phyloP scores from a whole-genome alignment of 2,797 vertebrate species.

The Trichosurus vulpecula region DNA sequence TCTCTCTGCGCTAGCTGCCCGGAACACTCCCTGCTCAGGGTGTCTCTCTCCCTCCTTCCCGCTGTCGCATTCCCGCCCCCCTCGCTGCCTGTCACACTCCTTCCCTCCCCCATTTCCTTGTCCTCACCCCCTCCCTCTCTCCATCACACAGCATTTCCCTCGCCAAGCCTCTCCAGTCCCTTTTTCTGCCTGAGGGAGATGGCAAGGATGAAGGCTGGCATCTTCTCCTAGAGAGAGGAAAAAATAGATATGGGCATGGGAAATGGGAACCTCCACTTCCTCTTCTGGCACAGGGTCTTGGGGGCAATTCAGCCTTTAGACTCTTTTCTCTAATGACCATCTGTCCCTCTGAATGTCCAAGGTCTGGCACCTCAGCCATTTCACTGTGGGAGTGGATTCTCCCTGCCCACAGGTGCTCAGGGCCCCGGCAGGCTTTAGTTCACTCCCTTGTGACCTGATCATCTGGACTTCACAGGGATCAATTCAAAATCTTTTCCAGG shows the following conservation, averaged over 20 bases:
- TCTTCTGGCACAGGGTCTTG: background rate
- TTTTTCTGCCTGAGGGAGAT: background rate
- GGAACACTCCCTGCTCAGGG: background rate
- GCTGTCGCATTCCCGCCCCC: slow-evolving; percentile 5
- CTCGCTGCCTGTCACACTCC: background rate
- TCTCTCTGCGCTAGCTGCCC: background rate
- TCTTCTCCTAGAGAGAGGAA: background rate
- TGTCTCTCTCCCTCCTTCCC: slow-evolving; percentile 41
- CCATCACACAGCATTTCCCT: background rate
- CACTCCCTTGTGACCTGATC: too few species aligned
- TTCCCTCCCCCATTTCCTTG: background rate
- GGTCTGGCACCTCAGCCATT: background rate
- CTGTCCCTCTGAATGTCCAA: background rate
- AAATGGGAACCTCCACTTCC: background rate
- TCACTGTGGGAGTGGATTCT: background rate
- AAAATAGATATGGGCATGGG: background rate
- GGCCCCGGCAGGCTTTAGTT: background rate
- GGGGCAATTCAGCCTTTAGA: background rate
- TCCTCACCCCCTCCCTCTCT: background rate
- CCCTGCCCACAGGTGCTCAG: background rate
- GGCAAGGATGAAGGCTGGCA: background rate
- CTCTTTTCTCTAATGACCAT: background rate
- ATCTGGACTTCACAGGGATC: background rate
- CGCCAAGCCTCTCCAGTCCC: background rate
- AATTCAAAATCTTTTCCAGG: background rate